Evolutionary conservation across 2,113 vertebrate species (phyloP), one percentile per base, ranked within the genome.

Genomic region (Aptenodytes forsteri): DNA sequence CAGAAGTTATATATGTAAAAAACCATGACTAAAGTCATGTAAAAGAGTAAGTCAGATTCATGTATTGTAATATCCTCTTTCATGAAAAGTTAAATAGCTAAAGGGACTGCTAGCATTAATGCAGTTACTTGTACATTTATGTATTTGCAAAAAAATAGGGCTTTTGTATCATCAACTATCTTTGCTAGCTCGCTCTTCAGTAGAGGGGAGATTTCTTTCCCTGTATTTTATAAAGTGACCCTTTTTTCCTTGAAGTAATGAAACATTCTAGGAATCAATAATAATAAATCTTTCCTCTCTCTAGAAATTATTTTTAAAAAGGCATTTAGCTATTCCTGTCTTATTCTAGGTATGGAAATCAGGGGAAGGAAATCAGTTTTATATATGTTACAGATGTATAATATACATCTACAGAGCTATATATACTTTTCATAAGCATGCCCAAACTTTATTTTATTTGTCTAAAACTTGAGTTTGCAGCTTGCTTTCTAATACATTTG

Each of bases 1-100:
- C 8, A 64, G 26, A 55, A 77, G 44, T 65, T 42, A 52, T 1
- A 30, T 10, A 29, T 49, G 21, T 11, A 78, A 69, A 91, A 92
- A 42, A 6, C 0, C 22, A n/a, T 13, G 3, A 65, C 26, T n/a
- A 2, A 64, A 87, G 10, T 40, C 5, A 76, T 3, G 7, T 5
- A 56, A 82, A 38, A 11, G 11, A 69, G 9, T 30, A 61, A 90
- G 72, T n/a, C 55, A 50, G 32, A 83, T 56, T 40, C 4, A 52
- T 18, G 25, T 20, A 30, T 9, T 70, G 16, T 13, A 67, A 47
- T 15, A 47, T 1, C 2, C 36, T 69, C 58, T 54, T 14, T 2
- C 30, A 58, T 20, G 20, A n/a, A 40, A 59, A 50, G 32, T 30
- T 58, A 66, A 47, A 55, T 13, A 56, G 17, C 23, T 84, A n/a